Percentiles rank a stretch among this genome's conserved stretches.
Conservation (phyloP, 1,140 invertebrate genomes). For the Trissolcus basalis region DNA sequence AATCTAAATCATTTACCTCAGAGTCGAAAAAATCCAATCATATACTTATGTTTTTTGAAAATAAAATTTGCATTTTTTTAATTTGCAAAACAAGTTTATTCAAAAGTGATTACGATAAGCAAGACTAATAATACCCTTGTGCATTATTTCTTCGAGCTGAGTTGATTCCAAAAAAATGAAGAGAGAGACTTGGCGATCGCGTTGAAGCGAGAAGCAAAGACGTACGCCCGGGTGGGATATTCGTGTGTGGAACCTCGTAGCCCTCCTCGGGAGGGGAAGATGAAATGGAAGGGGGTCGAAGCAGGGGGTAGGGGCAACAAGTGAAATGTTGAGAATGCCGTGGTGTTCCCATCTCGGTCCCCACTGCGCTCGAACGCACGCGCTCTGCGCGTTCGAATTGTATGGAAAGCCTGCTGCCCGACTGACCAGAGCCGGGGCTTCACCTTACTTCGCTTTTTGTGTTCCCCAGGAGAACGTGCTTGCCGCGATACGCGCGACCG, state of each 20-base stretch:
- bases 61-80: not conserved
- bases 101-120: constrained; percentile 27
- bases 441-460: constrained; percentile 73
- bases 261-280: not conserved
- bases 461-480: constrained; percentile 73
- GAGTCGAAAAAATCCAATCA: no score
- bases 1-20: no score
- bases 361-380: constrained; percentile 60
- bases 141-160: constrained; percentile 41
- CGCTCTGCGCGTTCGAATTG: constrained; percentile 65
- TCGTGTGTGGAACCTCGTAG: constrained; percentile 22
- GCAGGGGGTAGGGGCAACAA: constrained; percentile 38
- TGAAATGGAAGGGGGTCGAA: not conserved
- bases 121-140: constrained; percentile 37
- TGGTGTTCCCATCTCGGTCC: constrained; percentile 58
- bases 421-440: constrained; percentile 68
- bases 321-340: constrained; percentile 66
- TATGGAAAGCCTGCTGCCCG: constrained; percentile 70
- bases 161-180: constrained; percentile 34
- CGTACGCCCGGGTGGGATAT: constrained; percentile 23
- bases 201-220: constrained; percentile 1
- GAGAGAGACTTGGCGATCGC: constrained; percentile 6
- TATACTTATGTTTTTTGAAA: no score
- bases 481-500: constrained; percentile 40
- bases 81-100: no score